These are phyloP conservation scores for Caenorhabditis sp. DNA, from an alignment of 2,888 invertebrate genomes.

Conservation along the genomic window DNA sequence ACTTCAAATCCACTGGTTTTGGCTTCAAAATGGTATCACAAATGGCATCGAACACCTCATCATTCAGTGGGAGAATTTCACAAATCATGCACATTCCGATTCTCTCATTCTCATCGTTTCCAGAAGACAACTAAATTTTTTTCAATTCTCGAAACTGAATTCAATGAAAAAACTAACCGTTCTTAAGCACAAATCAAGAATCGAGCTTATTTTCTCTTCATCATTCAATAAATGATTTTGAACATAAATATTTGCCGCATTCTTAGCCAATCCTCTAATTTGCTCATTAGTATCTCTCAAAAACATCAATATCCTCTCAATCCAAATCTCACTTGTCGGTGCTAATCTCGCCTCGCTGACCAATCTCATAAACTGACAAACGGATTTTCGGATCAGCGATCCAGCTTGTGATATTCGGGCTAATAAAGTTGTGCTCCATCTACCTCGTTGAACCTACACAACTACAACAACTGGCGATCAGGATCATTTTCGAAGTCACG, in stretches of 20 bases:
- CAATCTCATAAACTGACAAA: conserved; percentile 27
- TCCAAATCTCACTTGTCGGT: conserved; percentile 7
- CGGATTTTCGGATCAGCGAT: conserved; percentile 17
- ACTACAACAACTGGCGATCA: no score
- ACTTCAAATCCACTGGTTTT: conserved; percentile 19
- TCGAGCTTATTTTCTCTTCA: background rate
- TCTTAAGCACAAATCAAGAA: background rate
- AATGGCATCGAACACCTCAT: conserved; percentile 17
- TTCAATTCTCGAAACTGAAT: background rate
- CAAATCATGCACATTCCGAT: conserved; percentile 34
- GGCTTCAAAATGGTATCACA: conserved; percentile 21
- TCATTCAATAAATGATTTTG: conserved; percentile 11
- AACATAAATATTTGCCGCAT: conserved; percentile 4
- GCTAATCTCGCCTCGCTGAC: conserved; percentile 17
- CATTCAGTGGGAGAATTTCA: conserved; percentile 17
- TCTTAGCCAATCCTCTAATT: conserved; percentile 12
- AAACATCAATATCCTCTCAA: conserved; percentile 12
- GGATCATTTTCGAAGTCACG: no score
- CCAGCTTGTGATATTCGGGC: conserved; percentile 20
- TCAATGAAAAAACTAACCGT: background rate
- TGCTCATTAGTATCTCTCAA: conserved; percentile 18
- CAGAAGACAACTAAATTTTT: conserved; percentile 16
- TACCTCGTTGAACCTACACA: no score
- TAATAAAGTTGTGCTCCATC: no score
- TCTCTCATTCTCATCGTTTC: conserved; percentile 26